Conservation (phyloP, 2,888 invertebrate genomes). For the Hyposoter dolosus region DNA sequence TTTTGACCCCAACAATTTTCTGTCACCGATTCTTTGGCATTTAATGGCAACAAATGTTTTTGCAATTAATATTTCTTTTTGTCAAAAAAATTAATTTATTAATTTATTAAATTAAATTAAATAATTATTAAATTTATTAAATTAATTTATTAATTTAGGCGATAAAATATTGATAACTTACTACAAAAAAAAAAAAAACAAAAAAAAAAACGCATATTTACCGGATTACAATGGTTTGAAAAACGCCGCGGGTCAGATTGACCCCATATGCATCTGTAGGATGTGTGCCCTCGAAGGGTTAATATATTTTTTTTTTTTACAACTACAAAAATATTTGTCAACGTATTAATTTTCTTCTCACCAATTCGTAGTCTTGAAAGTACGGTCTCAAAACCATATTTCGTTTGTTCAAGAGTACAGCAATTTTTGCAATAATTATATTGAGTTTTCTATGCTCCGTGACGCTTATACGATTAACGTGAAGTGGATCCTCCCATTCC, state of each 20-base stretch:
- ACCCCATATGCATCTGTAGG: too few relatives aligned
- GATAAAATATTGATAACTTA: background rate
- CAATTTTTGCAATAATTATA: slow-evolving; percentile 91
- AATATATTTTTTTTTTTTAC: background rate
- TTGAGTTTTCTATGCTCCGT: slow-evolving; percentile 89
- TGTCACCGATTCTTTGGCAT: too few relatives aligned
- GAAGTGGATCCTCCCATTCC: slow-evolving; percentile 90
- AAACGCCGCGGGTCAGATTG: too few relatives aligned
- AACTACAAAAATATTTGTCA: background rate
- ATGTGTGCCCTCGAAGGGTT: too few relatives aligned
- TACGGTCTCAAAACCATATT: slow-evolving; percentile 90
- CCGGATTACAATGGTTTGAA: too few relatives aligned
- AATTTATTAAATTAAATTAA: too few relatives aligned
- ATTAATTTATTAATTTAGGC: too few relatives aligned
- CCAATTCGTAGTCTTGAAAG: slow-evolving; percentile 91
- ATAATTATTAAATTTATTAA: too few relatives aligned
- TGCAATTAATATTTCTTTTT: too few relatives aligned
- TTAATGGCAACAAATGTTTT: too few relatives aligned
- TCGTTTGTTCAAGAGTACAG: slow-evolving; percentile 86
- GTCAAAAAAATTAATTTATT: background rate
- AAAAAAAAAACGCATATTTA: background rate
- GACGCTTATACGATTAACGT: slow-evolving; percentile 88
- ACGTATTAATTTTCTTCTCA: slow-evolving; percentile 74
- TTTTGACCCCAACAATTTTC: too few relatives aligned
- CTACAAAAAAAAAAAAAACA: background rate